Conservation (phyloP, 2,888 invertebrate genomes). For the Epinotia ramella region DNA sequence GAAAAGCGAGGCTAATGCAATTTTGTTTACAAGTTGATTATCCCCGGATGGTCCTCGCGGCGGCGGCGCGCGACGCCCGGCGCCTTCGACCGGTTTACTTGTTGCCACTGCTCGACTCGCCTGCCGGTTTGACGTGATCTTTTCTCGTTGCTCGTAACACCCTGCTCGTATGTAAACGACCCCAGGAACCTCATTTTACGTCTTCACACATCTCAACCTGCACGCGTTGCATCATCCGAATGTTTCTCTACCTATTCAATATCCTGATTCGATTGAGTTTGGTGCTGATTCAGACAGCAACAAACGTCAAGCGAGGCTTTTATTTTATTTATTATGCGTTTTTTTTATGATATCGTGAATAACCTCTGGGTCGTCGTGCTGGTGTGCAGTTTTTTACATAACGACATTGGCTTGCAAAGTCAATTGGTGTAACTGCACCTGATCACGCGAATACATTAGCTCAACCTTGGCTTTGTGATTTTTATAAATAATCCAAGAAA, state of each 20-base stretch:
- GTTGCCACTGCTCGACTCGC: constrained; percentile 76
- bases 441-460: constrained; percentile 50
- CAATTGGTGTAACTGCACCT: constrained; percentile 18
- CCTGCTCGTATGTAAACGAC: constrained; percentile 81
- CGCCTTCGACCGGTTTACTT: constrained; percentile 82
- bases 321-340: constrained; percentile 4
- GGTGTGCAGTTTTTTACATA: constrained; percentile 28
- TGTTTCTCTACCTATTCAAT: constrained; percentile 10
- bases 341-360: constrained; percentile 28
- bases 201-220: constrained; percentile 33
- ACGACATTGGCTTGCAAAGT: constrained; percentile 27
- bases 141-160: constrained; percentile 77
- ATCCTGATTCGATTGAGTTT: constrained; percentile 13
- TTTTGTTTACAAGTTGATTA: constrained; percentile 83
- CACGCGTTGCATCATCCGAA: constrained; percentile 38
- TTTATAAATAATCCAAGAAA: constrained; percentile 57
- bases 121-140: constrained; percentile 82
- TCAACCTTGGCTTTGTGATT: constrained; percentile 68
- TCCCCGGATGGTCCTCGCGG: constrained; percentile 62
- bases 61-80: constrained; percentile 63
- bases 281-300: background rate
- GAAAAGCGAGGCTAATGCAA: constrained; percentile 72
- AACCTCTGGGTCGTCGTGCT: constrained; percentile 30
- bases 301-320: background rate
- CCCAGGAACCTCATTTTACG: constrained; percentile 64